Percentiles rank a stretch among this genome's conserved stretches.
Conservation (phyloP, 1,140 invertebrate species). For the Dysdera silvatica region DNA sequence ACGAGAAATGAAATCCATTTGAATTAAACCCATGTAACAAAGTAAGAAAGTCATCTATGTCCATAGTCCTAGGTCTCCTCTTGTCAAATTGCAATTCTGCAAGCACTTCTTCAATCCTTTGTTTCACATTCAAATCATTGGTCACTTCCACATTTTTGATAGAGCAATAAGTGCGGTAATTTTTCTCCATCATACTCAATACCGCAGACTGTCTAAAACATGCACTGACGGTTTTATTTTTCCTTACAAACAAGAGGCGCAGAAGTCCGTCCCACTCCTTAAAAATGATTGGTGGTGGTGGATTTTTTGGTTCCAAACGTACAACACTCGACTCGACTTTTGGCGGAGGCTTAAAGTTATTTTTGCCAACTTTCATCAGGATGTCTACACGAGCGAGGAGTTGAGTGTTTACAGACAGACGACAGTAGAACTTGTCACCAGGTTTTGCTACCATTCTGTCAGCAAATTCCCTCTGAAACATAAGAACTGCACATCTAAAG, state of each 20-base stretch:
- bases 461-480: conserved; percentile 99
- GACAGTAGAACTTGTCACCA: conserved; percentile 94
- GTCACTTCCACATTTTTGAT: conserved; percentile 72
- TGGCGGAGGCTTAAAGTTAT: conserved; percentile 96
- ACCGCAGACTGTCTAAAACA: conserved; percentile 78
- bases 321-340: conserved; percentile 99
- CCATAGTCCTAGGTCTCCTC: conserved; percentile 84
- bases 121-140: conserved; percentile 76
- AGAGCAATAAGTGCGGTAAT: conserved; percentile 81
- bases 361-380: conserved; percentile 97
- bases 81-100: conserved; percentile 55
- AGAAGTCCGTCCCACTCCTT: conserved; percentile 96
- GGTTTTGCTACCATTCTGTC: conserved; percentile 92
- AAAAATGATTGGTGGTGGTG: conserved; percentile 91
- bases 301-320: conserved; percentile 90
- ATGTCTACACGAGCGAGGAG: conserved; percentile 89
- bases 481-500: conserved; percentile 85
- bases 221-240: conserved; percentile 86
- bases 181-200: conserved; percentile 75
- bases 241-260: conserved; percentile 85
- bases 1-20: conserved; percentile 75
- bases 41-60: conserved; percentile 90
- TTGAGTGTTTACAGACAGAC: conserved; percentile 94
- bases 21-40: conserved; percentile 78
- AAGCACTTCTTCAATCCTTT: conserved; percentile 69